phyloP scores from a whole-genome alignment of 2,113 vertebrate genomes.

The Prietella phreatophila region DNA sequence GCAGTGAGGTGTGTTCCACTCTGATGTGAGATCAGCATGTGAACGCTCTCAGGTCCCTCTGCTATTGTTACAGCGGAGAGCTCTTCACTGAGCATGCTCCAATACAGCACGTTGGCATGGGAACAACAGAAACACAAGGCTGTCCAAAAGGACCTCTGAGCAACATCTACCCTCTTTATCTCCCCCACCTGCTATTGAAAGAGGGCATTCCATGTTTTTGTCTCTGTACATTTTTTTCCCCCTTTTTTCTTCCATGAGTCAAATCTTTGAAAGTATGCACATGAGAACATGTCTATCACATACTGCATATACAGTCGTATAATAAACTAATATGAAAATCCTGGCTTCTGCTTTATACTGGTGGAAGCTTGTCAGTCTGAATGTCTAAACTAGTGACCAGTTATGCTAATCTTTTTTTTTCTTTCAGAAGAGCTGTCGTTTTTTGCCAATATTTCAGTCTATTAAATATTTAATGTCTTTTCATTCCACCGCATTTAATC shows the following conservation, averaged over 20 bases:
- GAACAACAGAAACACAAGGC: slow-evolving; percentile 55
- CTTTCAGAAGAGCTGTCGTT: slow-evolving; percentile 44
- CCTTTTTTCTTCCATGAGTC: not conserved
- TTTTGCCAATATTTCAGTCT: slow-evolving; percentile 30
- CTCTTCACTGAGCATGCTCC: slow-evolving; percentile 57
- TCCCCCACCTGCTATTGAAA: slow-evolving; percentile 42
- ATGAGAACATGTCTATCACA: slow-evolving; percentile 10
- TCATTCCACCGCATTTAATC: slow-evolving; percentile 38
- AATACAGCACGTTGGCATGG: slow-evolving; percentile 50
- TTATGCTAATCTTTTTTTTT: not conserved
- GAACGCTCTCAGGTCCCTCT: slow-evolving; percentile 51
- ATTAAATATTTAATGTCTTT: slow-evolving; percentile 49
- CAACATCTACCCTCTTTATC: slow-evolving; percentile 20
- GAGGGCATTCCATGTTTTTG: slow-evolving; percentile 46
- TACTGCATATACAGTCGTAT: not conserved
- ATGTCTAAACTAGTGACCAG: not conserved
- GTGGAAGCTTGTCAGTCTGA: not conserved
- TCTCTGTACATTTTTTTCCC: slow-evolving; percentile 21
- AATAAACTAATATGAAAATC: not conserved
- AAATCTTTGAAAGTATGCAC: slow-evolving; percentile 23
- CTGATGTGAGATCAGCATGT: slow-evolving; percentile 52
- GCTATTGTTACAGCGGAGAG: slow-evolving; percentile 58
- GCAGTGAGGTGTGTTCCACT: slow-evolving; percentile 43
- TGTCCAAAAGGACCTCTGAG: slow-evolving; percentile 50
- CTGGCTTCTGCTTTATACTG: not conserved